phyloP scores from a whole-genome alignment of 2,113 vertebrate species.

The Rhinopomastus cyanomelas region DNA sequence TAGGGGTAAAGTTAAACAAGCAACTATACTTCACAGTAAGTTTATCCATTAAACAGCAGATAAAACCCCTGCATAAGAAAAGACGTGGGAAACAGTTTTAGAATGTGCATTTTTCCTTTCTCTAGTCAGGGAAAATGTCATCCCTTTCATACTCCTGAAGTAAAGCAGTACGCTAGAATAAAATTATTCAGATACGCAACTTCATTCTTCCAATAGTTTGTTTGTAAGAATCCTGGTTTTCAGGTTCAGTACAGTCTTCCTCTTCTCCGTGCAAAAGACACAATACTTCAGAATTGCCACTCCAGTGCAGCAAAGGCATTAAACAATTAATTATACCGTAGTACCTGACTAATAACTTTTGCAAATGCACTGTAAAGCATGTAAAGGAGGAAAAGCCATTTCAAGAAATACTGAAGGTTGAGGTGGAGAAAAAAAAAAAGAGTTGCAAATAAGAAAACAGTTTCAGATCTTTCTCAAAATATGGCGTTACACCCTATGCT shows the following conservation, averaged over 20 bases:
- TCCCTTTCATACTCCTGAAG: slow-evolving; percentile 60
- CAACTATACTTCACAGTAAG: slow-evolving; percentile 89
- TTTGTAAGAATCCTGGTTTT: background rate
- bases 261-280: slow-evolving; percentile 11
- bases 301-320: background rate
- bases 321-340: background rate
- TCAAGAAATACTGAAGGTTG: background rate
- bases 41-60: slow-evolving; percentile 91
- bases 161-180: slow-evolving; percentile 53
- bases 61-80: slow-evolving; percentile 85
- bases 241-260: background rate
- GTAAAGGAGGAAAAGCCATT: background rate
- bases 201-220: slow-evolving; percentile 1
- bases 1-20: slow-evolving; percentile 93
- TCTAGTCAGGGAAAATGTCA: slow-evolving; percentile 53
- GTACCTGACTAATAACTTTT: background rate
- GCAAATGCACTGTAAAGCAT: background rate
- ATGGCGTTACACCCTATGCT: background rate
- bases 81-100: slow-evolving; percentile 64
- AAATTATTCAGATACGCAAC: slow-evolving; percentile 27
- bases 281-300: background rate
- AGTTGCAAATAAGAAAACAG: background rate
- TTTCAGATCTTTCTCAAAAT: background rate
- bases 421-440: background rate
- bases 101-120: slow-evolving; percentile 50